Conservation (phyloP, 1,140 invertebrate genomes). For the Acarapis woodi region DNA sequence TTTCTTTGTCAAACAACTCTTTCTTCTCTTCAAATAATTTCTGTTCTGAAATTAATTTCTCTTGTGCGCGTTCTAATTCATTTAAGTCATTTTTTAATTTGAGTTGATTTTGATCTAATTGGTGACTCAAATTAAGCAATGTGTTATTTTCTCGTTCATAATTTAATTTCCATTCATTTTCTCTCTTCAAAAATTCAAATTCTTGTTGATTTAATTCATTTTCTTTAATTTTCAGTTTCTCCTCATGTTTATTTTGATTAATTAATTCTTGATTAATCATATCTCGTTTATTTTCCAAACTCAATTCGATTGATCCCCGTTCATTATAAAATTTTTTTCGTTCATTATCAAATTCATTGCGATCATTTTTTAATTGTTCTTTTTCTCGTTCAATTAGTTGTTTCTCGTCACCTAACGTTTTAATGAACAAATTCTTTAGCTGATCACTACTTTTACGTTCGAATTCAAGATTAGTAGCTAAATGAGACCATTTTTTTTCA, state of each 20-base stretch:
- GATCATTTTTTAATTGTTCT: background rate
- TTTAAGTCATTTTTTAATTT: slow-evolving; percentile 2
- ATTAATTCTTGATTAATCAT: too few relatives aligned
- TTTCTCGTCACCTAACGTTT: slow-evolving; percentile 2
- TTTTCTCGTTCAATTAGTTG: background rate
- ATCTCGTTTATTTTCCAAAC: slow-evolving; percentile 2
- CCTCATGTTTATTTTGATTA: too few relatives aligned
- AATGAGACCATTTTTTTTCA: slow-evolving; percentile 5
- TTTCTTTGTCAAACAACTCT: slow-evolving; percentile 5
- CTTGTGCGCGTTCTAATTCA: background rate
- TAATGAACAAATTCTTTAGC: background rate
- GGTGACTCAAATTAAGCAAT: background rate
- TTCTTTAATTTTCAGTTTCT: background rate
- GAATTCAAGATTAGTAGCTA: slow-evolving; percentile 1
- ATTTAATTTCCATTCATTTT: slow-evolving; percentile 4
- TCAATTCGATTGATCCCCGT: slow-evolving; percentile 1
- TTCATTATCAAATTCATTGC: background rate
- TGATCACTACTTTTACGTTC: background rate
- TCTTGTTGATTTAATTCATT: background rate
- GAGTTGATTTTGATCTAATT: slow-evolving; percentile 1
- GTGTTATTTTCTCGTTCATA: slow-evolving; percentile 2
- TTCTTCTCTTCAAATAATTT: slow-evolving; percentile 3
- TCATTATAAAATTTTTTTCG: background rate
- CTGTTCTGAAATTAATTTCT: slow-evolving; percentile 3
- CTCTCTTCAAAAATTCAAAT: background rate